Base-by-base conservation (phyloP, 2,113 vertebrate genomes). In the Polypterus bichir region DNA sequence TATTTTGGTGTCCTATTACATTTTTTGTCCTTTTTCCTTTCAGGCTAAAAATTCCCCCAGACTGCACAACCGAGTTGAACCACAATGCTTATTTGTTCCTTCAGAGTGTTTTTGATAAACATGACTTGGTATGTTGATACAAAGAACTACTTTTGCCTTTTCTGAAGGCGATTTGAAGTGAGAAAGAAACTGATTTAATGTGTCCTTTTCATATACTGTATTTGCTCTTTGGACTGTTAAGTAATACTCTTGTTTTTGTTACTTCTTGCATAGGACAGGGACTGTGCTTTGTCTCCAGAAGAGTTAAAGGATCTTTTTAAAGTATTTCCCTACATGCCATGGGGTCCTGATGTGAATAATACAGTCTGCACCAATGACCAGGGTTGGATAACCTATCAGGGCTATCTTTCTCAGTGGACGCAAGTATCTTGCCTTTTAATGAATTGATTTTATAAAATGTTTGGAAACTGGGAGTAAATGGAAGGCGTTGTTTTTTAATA, bases 401-500 rank as follows among this genome's bases (percentile, higher is more conserved):
- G 96, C 57, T 99, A 97, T 77, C 90, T 98, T 64, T 98, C 95
- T 1, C 96, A 99, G 79, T 98, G 95, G 96, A 97, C 95, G 94
- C 98, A 75, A 94, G 95, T 94, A 64, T 6, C 4, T 27, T 27
- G 27, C 27, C 2, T 27, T 27, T 27, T 27, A 27, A 27, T 27
- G 27, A 27, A 27, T 27, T 27, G 2, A 27, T 27, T 27, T 27
- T 27, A 27, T 27, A 27, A 27, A 27, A 27, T 27, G 27, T 27
- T 27, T 27, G 27, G 27, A 27, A 27, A 27, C 27, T 27, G 27
- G 27, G 27, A 27, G 27, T 27, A 27, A 27, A 27, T 27, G 27
- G 27, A 27, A 27, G 27, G 27, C 2, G 27, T 27, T 27, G 27
- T 27, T 27, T 27, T 27, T 27, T 27, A 27, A 27, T 27, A 27